Conservation (phyloP, 37 sponge, comb jelly and placozoan genomes). For the Amphimedon queenslandica region DNA sequence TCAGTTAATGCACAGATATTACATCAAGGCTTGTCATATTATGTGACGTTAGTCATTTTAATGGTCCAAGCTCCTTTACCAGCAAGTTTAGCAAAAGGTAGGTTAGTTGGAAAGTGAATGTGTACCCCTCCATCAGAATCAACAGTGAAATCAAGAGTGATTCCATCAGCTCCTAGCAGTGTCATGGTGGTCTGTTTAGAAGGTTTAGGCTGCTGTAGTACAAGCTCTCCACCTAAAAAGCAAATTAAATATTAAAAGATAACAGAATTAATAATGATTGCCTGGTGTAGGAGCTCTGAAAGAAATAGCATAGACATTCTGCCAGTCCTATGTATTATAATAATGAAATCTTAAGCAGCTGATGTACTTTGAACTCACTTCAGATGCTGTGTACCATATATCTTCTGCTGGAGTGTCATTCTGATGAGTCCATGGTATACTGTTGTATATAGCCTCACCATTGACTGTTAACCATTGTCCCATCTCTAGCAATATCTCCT, state of each 20-base stretch:
- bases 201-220: not conserved
- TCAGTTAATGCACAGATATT: too few relatives aligned
- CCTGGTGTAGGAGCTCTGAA: slow-evolving; percentile 49
- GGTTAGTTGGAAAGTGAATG: too few relatives aligned
- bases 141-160: too few relatives aligned
- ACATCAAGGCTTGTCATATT: too few relatives aligned
- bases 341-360: not conserved
- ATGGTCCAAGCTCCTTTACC: too few relatives aligned
- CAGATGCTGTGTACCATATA: slow-evolving; percentile 32
- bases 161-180: too few relatives aligned
- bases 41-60: too few relatives aligned
- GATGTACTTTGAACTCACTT: slow-evolving; percentile 19
- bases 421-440: slow-evolving; percentile 63
- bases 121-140: too few relatives aligned
- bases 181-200: not conserved
- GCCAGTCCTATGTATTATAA: slow-evolving; percentile 12
- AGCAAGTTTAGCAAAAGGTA: too few relatives aligned
- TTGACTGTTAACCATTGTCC: slow-evolving; percentile 77
- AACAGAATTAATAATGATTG: too few relatives aligned
- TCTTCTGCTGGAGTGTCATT: slow-evolving; percentile 44
- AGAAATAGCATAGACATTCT: slow-evolving; percentile 68
- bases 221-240: too few relatives aligned
- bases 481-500: slow-evolving; percentile 72
- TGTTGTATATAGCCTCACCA: slow-evolving; percentile 73
- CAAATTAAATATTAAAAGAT: too few relatives aligned